Conservation (phyloP, 2,797 vertebrate genomes). For the Columba guinea region DNA sequence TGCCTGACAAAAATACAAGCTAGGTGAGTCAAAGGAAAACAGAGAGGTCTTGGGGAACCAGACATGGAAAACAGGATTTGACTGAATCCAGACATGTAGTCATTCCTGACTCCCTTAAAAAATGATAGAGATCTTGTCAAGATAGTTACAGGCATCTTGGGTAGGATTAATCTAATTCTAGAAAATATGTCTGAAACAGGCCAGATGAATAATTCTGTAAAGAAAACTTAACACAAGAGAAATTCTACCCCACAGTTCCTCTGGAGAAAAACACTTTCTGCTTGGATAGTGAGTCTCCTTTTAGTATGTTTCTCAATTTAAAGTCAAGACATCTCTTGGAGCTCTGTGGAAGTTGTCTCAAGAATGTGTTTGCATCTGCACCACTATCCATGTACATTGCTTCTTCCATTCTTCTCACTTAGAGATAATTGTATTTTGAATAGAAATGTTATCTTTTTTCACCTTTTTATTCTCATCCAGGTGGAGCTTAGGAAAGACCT, state of each 20-base stretch:
- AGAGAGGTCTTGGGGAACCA: not conserved
- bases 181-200: not conserved
- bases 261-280: not conserved
- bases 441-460: not conserved
- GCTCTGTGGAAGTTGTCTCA: not conserved
- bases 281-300: not conserved
- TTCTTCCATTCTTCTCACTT: not conserved
- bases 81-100: not conserved
- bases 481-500: not conserved
- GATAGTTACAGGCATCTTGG: not conserved
- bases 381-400: accelerated
- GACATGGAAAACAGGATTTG: not conserved
- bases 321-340: not conserved
- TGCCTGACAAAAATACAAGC: not conserved
- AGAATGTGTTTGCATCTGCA: not conserved
- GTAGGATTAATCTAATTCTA: not conserved
- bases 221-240: not conserved
- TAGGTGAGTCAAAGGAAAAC: not conserved
- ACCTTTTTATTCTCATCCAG: not conserved
- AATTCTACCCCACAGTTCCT: not conserved
- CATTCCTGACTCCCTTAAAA: not conserved
- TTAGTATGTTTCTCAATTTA: not conserved
- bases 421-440: not conserved
- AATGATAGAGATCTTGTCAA: not conserved
- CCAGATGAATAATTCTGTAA: not conserved